Base-by-base conservation (phyloP, 1,140 invertebrate species). In the Teleogryllus occipitalis region DNA sequence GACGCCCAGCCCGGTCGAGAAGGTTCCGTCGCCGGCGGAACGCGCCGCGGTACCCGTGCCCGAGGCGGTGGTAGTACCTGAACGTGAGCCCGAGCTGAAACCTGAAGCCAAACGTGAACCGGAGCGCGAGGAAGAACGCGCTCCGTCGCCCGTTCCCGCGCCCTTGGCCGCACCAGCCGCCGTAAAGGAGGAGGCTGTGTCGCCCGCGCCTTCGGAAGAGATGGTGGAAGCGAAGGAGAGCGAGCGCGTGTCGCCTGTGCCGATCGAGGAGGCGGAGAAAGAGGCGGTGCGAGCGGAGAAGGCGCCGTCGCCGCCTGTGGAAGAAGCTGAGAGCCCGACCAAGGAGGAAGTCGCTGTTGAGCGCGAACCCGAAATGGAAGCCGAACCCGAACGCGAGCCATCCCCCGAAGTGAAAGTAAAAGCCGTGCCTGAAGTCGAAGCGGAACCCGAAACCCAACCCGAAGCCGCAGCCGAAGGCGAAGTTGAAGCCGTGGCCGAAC, bases 401-500 rank as follows among this genome's bases (percentile, higher is more conserved):
- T 18, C 54, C 54, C 10, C 8, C 18, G n/a, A 72, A 18, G 54
- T 14, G 78, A 74, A 46, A 74, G 5, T 14, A 39, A 76, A 2
- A 18, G 46, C n/a, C 18, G 73, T 78, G 65, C 49, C 22, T 14
- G 76, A 81, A 78, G 46, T 77, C 78, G 79, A 81, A 65, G 78
- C 78, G 74, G 78, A 79, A 48, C 73, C 77, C 78, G 78, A 80
- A 75, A 49, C n/a, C n/a, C 65, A 79, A 76, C 18, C 49, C 54
- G 47, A 47, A 27, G 18, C 46, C 78, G 72, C 80, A 18, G 48
- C 18, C 74, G 75, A 78, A 18, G 79, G 79, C 15, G 77, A 80
- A 74, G 78, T 76, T 73, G 48, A 8, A 8, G 8, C 47, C 10
- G 82, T 82, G 39, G 15, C 81, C 48, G 81, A 81, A 79, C 49